Conservation (phyloP, 2,888 invertebrate genomes). For the Apoderus coryli region DNA sequence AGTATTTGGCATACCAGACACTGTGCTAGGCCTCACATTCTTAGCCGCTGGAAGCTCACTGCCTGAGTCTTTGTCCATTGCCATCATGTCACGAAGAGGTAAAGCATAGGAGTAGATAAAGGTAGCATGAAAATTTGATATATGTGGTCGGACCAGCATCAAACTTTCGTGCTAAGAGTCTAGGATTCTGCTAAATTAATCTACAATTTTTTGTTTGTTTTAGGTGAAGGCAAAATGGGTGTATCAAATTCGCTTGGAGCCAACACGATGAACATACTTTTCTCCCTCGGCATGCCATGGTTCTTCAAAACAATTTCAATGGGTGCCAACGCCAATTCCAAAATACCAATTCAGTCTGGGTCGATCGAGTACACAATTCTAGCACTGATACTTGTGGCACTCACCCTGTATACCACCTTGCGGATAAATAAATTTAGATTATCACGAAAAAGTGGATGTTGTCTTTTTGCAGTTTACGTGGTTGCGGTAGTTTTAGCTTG, state of each 20-base stretch:
- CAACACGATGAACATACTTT: conserved; percentile 69
- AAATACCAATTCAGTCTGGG: conserved; percentile 56
- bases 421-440: conserved; percentile 55
- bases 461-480: conserved; percentile 50
- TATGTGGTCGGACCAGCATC: too few relatives aligned
- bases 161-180: too few relatives aligned
- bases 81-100: conserved; percentile 79
- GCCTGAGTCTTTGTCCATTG: conserved; percentile 70
- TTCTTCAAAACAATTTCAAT: conserved; percentile 53
- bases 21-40: conserved; percentile 84
- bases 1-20: conserved; percentile 67
- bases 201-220: conserved; percentile 19
- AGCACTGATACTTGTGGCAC: conserved; percentile 60
- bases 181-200: not conserved
- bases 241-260: conserved; percentile 78
- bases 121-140: too few relatives aligned
- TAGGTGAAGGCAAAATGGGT: conserved; percentile 74
- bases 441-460: conserved; percentile 50
- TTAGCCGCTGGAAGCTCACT: conserved; percentile 81
- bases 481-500: conserved; percentile 63
- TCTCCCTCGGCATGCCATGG: conserved; percentile 78
- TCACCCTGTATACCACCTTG: conserved; percentile 52
- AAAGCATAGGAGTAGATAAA: conserved; percentile 16
- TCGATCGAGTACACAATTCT: conserved; percentile 72
- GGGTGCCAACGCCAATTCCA: conserved; percentile 30